phyloP scores from a whole-genome alignment of 2,113 vertebrate species.

The Laterallus jamaicensis region DNA sequence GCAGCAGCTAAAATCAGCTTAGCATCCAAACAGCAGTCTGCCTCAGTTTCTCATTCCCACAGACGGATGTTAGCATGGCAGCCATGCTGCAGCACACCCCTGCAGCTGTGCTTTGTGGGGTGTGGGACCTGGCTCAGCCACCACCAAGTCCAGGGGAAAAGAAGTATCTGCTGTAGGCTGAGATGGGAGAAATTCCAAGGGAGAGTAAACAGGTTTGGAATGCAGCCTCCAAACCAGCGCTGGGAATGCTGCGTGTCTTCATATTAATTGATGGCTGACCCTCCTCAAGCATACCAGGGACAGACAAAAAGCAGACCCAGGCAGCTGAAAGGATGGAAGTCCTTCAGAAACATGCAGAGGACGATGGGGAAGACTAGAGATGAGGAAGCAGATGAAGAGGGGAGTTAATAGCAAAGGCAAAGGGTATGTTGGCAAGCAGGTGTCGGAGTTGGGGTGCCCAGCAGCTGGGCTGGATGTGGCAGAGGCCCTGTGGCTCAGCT shows the following conservation, averaged over 20 bases:
- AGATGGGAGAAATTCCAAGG: background rate
- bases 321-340: background rate
- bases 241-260: background rate
- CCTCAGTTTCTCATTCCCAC: background rate
- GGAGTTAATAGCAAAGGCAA: background rate
- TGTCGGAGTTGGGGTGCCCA: background rate
- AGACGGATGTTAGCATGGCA: background rate
- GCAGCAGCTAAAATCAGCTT: background rate
- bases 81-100: rapidly evolving
- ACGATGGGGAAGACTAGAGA: background rate
- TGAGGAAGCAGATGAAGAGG: background rate
- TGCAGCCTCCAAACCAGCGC: background rate
- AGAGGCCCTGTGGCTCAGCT: background rate
- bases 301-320: background rate
- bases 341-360: background rate
- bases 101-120: background rate
- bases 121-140: background rate
- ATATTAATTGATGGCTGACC: background rate
- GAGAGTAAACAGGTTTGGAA: background rate
- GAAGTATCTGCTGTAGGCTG: background rate
- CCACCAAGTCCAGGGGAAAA: background rate
- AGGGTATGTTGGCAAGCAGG: background rate
- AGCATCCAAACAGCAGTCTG: background rate
- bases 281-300: background rate
- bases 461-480: background rate